Evolutionary conservation across 1,140 invertebrate species (phyloP).

Genomic region (Euura lappo): DNA sequence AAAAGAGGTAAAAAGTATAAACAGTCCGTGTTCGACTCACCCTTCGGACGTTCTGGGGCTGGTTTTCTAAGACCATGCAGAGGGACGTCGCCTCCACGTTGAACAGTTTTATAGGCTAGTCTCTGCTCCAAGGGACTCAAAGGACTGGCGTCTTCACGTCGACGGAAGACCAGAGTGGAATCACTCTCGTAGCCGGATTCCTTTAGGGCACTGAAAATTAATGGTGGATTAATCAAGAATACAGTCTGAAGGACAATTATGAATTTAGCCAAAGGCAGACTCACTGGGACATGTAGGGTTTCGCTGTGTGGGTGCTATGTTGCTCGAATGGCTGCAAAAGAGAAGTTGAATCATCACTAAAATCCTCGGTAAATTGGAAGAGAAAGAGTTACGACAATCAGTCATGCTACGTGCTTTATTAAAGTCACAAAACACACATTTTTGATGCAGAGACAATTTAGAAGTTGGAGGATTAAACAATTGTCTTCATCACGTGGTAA

Average conservation of each 20-base stretch:
- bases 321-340: slow-evolving; percentile 57
- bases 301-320: slow-evolving; percentile 50
- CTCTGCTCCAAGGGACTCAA: slow-evolving; percentile 80
- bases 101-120: slow-evolving; percentile 83
- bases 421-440: no score
- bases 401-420: background rate
- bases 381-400: background rate
- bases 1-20: slow-evolving; percentile 19
- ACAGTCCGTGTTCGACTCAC: slow-evolving; percentile 58
- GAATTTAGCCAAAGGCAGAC: no score
- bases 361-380: background rate
- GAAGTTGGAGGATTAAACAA: no score
- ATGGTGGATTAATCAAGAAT: slow-evolving; percentile 25
- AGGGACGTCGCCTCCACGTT: slow-evolving; percentile 91
- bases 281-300: slow-evolving; percentile 78
- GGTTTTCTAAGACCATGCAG: slow-evolving; percentile 86
- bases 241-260: background rate
- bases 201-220: slow-evolving; percentile 73
- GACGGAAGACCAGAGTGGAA: slow-evolving; percentile 83
- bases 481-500: no score
- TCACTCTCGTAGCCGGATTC: slow-evolving; percentile 91
- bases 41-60: slow-evolving; percentile 85
- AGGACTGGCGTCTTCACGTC: slow-evolving; percentile 70
- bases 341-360: slow-evolving; percentile 17
- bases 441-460: no score